Evolutionary conservation across 2,113 vertebrate genomes (phyloP).

Genomic region (Zonotrichia leucophrys): DNA sequence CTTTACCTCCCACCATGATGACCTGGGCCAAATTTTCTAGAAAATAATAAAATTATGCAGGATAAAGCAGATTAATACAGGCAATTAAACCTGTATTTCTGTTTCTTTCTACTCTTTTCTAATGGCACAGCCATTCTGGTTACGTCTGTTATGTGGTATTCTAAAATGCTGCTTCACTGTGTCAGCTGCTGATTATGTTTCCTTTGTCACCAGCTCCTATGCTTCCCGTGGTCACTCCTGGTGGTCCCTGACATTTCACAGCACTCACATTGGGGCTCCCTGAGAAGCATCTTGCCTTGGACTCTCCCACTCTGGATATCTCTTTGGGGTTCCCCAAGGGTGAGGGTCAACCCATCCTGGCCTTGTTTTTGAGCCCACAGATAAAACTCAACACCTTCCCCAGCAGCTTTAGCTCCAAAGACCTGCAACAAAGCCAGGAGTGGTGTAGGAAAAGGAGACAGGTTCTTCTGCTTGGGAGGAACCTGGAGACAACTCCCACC

Average conservation of each 20-base stretch:
- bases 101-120: neutral
- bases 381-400: neutral
- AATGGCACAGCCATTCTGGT: neutral
- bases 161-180: neutral
- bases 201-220: neutral
- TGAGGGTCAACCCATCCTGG: neutral
- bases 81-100: neutral
- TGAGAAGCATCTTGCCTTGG: rapidly evolving
- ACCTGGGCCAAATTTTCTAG: neutral
- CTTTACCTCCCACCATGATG: neutral
- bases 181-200: neutral
- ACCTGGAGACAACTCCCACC: neutral
- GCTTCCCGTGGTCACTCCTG: neutral
- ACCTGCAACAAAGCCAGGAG: neutral
- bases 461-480: neutral
- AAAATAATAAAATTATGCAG: neutral
- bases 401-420: neutral
- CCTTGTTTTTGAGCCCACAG: neutral
- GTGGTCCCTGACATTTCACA: neutral
- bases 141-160: neutral
- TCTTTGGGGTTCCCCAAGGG: neutral
- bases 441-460: neutral
- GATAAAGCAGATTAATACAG: neutral
- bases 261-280: rapidly evolving
- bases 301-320: neutral